These are phyloP conservation scores for Apantesis nais DNA, from an alignment of 2,888 invertebrate species.

Conservation along the genomic window DNA sequence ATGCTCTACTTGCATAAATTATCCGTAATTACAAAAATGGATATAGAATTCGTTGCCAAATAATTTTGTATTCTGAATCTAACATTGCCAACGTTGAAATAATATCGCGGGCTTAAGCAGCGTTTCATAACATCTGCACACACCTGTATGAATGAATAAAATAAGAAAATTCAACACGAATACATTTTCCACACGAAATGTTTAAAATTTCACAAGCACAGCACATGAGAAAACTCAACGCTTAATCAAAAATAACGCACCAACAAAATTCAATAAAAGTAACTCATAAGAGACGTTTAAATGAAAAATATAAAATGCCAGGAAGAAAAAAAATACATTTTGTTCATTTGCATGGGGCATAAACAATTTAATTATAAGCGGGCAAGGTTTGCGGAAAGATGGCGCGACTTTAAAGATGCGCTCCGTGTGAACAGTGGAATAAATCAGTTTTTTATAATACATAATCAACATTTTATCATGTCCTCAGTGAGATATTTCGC, in stretches of 20 bases:
- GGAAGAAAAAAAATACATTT: constrained; percentile 69
- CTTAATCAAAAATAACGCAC: constrained; percentile 78
- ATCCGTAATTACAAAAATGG: neutral
- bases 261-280: constrained; percentile 76
- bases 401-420: constrained; percentile 38
- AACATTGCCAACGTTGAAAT: constrained; percentile 21
- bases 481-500: constrained; percentile 27
- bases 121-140: constrained; percentile 40
- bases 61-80: constrained; percentile 5
- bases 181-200: constrained; percentile 53
- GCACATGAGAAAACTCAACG: constrained; percentile 45
- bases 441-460: constrained; percentile 53
- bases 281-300: constrained; percentile 75
- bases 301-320: constrained; percentile 82
- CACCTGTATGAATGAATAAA: constrained; percentile 47
- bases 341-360: constrained; percentile 58
- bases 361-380: constrained; percentile 73
- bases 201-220: constrained; percentile 64
- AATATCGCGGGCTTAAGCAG: constrained; percentile 29
- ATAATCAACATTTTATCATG: constrained; percentile 47
- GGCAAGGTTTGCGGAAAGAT: constrained; percentile 51
- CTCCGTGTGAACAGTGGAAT: constrained; percentile 48
- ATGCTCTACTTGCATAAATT: neutral
- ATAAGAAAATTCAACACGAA: constrained; percentile 51
- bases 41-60: neutral